Percentiles rank a stretch among this genome's conserved stretches.
Evolutionary conservation across 2,888 invertebrate species (phyloP).

Genomic region (Pachycephus smyrnensis): DNA sequence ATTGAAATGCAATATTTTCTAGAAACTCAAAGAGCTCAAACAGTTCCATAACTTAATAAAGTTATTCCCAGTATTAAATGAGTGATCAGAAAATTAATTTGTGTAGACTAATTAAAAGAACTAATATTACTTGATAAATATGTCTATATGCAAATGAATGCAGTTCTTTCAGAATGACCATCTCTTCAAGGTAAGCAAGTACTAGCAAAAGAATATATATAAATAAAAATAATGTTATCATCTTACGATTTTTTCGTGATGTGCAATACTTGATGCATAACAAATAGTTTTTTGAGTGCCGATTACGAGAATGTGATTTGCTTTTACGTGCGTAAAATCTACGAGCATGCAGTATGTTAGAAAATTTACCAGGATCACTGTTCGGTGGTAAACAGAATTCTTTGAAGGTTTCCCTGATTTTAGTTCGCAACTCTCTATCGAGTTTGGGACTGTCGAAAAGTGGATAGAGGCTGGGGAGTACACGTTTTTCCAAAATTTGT

Average conservation of each 20-base stretch:
- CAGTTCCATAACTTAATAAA: no score
- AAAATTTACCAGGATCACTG: constrained; percentile 68
- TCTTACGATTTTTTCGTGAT: not conserved
- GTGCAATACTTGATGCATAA: not conserved
- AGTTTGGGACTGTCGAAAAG: constrained; percentile 89
- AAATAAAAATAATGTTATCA: not conserved
- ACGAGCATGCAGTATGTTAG: not conserved
- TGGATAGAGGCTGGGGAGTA: constrained; percentile 86
- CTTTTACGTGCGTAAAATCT: not conserved
- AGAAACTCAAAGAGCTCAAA: no score
- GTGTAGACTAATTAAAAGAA: not conserved
- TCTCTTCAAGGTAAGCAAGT: not conserved
- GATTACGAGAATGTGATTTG: not conserved
- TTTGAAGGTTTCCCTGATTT: constrained; percentile 91
- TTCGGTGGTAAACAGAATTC: constrained; percentile 82
- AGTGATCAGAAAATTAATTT: not conserved
- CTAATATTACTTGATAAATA: not conserved
- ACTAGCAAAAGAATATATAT: not conserved
- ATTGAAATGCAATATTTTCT: no score
- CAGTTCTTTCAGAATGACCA: not conserved
- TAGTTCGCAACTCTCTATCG: constrained; percentile 84
- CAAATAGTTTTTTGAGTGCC: not conserved
- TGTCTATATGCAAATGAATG: not conserved
- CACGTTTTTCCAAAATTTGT: constrained; percentile 92
- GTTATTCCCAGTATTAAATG: not conserved